These are phyloP conservation scores for Sphaerophoria rueppellii DNA, from an alignment of 2,888 invertebrate species.

Conservation along the genomic window DNA sequence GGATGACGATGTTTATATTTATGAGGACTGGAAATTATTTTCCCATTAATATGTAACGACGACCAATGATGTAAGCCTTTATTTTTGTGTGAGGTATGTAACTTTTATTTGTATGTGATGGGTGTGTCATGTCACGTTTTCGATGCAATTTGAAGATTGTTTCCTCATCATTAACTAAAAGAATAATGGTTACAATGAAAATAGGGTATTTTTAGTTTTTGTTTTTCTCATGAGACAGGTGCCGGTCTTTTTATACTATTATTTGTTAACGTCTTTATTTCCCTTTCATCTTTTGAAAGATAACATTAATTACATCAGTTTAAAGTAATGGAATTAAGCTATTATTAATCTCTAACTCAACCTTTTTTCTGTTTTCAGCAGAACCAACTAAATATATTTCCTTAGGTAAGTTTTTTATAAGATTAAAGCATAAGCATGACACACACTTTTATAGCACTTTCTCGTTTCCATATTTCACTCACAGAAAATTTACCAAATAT, in stretches of 20 bases:
- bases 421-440: conserved; percentile 38
- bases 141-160: conserved; percentile 2
- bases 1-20: conserved; percentile 35
- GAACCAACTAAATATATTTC: no score
- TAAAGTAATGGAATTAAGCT: no score
- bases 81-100: conserved; percentile 13
- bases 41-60: conserved; percentile 57
- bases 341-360: no score
- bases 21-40: conserved; percentile 54
- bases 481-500: conserved; percentile 2
- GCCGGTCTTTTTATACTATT: no score
- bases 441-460: conserved; percentile 33
- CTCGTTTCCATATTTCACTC: conserved; percentile 16
- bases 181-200: no score
- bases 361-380: no score
- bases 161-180: not conserved
- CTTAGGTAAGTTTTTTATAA: conserved; percentile 7
- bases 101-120: not conserved
- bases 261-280: no score
- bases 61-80: conserved; percentile 57
- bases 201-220: no score
- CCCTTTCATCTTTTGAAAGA: no score
- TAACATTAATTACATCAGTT: no score
- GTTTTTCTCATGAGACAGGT: no score
- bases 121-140: conserved; percentile 5